These are phyloP conservation scores for Poliocrania exsul DNA, from an alignment of 2,797 vertebrate species.

Conservation along the genomic window DNA sequence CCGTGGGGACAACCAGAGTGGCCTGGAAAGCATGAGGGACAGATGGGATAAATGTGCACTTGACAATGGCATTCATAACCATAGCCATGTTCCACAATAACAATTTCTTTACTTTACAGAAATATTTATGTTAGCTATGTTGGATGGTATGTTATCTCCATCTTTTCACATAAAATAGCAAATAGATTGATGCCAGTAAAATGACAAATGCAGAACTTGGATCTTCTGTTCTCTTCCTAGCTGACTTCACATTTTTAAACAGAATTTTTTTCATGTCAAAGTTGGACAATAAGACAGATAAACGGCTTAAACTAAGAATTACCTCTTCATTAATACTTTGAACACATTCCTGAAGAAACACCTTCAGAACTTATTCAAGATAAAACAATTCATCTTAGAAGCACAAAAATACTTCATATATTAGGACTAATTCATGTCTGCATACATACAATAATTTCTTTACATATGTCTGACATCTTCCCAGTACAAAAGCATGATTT, in stretches of 20 bases:
- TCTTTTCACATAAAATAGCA: neutral
- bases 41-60: neutral
- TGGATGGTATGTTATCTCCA: neutral
- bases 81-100: rapidly evolving
- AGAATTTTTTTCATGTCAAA: neutral
- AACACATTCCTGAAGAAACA: neutral
- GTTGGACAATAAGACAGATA: neutral
- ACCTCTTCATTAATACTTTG: neutral
- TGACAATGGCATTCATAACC: neutral
- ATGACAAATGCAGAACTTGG: neutral
- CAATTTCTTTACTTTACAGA: neutral
- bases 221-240: neutral
- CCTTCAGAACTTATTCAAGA: neutral
- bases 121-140: neutral
- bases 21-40: slow-evolving; percentile 76
- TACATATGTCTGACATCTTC: neutral
- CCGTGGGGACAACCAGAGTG: slow-evolving; percentile 92
- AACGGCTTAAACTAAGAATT: neutral
- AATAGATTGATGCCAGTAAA: neutral
- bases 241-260: neutral
- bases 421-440: neutral
- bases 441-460: neutral
- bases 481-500: neutral
- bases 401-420: neutral
- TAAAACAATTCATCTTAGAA: neutral